Percentiles rank a stretch among this genome's conserved stretches.
These are phyloP conservation scores for Peromyscus aztecus DNA, from an alignment of 2,797 vertebrate species.

Conservation along the genomic window DNA sequence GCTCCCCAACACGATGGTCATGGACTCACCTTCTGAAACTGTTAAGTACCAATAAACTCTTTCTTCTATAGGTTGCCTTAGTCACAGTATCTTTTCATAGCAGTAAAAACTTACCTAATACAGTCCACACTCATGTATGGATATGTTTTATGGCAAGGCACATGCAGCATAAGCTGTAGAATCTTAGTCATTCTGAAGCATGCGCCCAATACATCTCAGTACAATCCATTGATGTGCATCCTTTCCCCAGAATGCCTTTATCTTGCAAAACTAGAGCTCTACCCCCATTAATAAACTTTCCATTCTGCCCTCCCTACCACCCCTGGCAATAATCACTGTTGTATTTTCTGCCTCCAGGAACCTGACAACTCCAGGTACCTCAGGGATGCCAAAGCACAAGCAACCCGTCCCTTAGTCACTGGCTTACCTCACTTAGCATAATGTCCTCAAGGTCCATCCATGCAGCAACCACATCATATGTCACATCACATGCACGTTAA, in stretches of 20 bases:
- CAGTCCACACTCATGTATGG: too few relatives aligned
- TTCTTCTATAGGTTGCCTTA: neutral
- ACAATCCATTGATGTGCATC: neutral
- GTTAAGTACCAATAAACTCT: neutral
- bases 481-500: neutral
- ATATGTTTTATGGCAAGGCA: neutral
- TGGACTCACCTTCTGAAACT: neutral
- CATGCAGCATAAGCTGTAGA: neutral
- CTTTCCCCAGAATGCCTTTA: neutral
- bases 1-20: too few relatives aligned
- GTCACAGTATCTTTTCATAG: neutral
- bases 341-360: neutral
- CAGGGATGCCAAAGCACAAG: neutral
- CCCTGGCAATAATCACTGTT: neutral
- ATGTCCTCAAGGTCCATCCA: neutral
- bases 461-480: fast-evolving
- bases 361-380: neutral
- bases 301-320: fast-evolving
- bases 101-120: neutral
- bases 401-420: neutral
- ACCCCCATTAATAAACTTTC: neutral
- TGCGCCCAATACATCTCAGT: neutral
- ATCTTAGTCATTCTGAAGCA: neutral
- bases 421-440: neutral
- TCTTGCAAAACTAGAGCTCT: neutral